phyloP scores from a whole-genome alignment of 2,888 invertebrate genomes.

The Apomyelois bistriatella region DNA sequence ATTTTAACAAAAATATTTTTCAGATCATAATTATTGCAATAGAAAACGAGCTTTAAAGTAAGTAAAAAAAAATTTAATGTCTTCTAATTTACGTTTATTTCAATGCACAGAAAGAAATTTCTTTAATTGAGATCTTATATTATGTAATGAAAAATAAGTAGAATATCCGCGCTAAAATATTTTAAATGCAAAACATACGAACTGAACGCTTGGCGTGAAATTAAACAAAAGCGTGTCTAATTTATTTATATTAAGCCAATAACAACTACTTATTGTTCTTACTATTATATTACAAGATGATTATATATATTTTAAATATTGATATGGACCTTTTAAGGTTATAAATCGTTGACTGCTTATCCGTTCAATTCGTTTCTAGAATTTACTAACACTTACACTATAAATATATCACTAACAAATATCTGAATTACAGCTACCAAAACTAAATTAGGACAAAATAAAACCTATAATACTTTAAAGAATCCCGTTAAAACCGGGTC shows the following conservation, averaged over 20 bases:
- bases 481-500: conserved; percentile 72
- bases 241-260: conserved; percentile 51
- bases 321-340: conserved; percentile 79
- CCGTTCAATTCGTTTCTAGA: conserved; percentile 53
- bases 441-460: conserved; percentile 44
- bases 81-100: background rate
- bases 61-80: conserved; percentile 6
- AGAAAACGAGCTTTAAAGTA: conserved; percentile 9
- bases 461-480: conserved; percentile 74
- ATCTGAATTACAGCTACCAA: conserved; percentile 51
- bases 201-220: conserved; percentile 59
- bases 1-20: conserved; percentile 15
- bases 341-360: conserved; percentile 60
- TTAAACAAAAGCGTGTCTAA: conserved; percentile 21
- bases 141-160: conserved; percentile 11
- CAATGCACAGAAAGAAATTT: background rate
- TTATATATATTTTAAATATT: conserved; percentile 76
- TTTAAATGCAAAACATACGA: conserved; percentile 31
- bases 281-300: conserved; percentile 67
- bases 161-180: conserved; percentile 25
- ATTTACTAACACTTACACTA: conserved; percentile 54
- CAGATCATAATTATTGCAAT: conserved; percentile 38
- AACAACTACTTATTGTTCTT: conserved; percentile 77
- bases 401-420: conserved; percentile 60
- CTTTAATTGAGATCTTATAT: conserved; percentile 14